Evolutionary conservation across 2,888 invertebrate genomes (phyloP).

Genomic region (Trisateles emortualis): DNA sequence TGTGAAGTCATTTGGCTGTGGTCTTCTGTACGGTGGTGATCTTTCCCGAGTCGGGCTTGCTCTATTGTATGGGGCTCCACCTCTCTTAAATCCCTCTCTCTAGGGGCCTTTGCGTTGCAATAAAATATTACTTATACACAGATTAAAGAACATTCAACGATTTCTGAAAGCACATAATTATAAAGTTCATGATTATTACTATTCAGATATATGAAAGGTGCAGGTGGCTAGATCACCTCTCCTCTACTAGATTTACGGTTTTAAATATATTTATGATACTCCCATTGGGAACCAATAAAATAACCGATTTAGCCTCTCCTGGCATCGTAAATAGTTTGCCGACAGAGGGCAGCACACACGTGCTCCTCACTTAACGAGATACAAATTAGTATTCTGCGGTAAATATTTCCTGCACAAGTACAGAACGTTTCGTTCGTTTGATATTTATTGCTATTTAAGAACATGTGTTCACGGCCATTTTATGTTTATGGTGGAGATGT

Average conservation of each 20-base stretch:
- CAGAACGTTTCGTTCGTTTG: conserved; percentile 41
- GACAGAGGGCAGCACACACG: conserved; percentile 16
- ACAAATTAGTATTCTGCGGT: conserved; percentile 48
- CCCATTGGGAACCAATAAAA: conserved; percentile 31
- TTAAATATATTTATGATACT: conserved; percentile 12
- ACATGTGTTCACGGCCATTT: conserved; percentile 26
- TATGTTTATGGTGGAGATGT: neutral
- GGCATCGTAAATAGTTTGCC: conserved; percentile 32
- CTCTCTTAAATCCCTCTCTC: too few species aligned
- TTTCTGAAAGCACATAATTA: too few species aligned
- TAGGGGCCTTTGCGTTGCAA: too few species aligned
- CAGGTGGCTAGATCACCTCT: neutral
- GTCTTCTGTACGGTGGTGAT: too few species aligned
- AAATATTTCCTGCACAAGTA: conserved; percentile 32
- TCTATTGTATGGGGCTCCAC: too few species aligned
- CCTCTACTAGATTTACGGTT: neutral
- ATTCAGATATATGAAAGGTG: too few species aligned
- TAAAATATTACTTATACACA: too few species aligned
- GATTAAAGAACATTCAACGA: too few species aligned
- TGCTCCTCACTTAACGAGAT: conserved; percentile 38
- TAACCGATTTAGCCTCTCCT: conserved; percentile 19
- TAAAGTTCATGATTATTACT: neutral
- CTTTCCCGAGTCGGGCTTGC: too few species aligned
- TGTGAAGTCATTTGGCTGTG: too few species aligned
- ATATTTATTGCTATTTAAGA: conserved; percentile 32